A percentile compares a stretch with the other conserved stretches of the same genome.
Conservation (phyloP, 2,888 invertebrate genomes). For the Allacma fusca region DNA sequence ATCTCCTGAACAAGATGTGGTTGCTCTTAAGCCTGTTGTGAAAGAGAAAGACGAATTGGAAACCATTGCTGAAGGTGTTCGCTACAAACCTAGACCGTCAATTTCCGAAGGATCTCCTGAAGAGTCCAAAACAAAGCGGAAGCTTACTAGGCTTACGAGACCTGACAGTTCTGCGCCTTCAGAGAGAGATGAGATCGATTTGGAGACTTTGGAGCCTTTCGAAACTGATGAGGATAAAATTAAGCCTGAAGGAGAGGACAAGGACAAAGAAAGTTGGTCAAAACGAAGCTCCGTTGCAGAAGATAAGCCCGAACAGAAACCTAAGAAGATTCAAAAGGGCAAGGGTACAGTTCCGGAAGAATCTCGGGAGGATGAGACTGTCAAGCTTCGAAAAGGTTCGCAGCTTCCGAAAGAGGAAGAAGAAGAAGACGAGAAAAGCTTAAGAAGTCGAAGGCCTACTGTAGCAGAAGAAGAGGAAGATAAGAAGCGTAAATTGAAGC, state of each 20-base stretch:
- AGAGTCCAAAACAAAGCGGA: background rate
- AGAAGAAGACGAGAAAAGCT: slow-evolving; percentile 55
- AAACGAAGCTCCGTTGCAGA: slow-evolving; percentile 29
- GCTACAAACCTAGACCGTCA: no score
- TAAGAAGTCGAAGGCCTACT: background rate
- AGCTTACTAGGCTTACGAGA: background rate
- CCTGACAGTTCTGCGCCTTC: background rate
- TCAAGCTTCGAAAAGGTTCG: slow-evolving; percentile 57
- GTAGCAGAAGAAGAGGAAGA: slow-evolving; percentile 61
- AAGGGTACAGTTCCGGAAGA: no score
- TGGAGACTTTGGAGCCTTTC: slow-evolving; percentile 67
- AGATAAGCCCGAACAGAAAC: slow-evolving; percentile 48
- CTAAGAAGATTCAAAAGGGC: slow-evolving; percentile 63
- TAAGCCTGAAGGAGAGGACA: slow-evolving; percentile 7
- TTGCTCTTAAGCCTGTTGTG: no score
- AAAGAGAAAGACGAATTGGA: background rate
- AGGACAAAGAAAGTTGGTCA: background rate
- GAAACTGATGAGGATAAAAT: slow-evolving; percentile 66
- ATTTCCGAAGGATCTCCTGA: no score
- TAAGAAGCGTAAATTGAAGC: slow-evolving; percentile 40
- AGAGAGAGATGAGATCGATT: slow-evolving; percentile 64
- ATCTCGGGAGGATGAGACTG: slow-evolving; percentile 62
- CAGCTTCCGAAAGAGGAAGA: slow-evolving; percentile 49
- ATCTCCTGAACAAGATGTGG: no score
- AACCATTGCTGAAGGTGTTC: no score